Evolutionary conservation across 2,113 vertebrate species (phyloP).

Genomic region (Hypocryptadius cinnamomeus): DNA sequence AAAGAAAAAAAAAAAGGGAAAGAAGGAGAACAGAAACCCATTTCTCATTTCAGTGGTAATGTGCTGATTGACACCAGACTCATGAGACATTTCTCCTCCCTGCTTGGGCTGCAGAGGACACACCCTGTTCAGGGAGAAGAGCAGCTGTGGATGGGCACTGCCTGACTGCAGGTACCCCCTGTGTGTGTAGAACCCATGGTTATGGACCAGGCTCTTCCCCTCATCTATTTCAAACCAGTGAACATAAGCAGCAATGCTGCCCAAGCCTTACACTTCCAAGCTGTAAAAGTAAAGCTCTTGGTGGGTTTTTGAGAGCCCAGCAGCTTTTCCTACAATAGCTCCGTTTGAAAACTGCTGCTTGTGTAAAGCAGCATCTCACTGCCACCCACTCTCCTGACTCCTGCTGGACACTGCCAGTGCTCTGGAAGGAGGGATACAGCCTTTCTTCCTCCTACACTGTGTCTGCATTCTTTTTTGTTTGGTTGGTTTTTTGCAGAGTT

Average conservation of each 20-base stretch:
- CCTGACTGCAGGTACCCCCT: not conserved
- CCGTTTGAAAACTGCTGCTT: not conserved
- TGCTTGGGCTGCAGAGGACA: not conserved
- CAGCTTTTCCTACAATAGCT: not conserved
- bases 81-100: not conserved
- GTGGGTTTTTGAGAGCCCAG: not conserved
- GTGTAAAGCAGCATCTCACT: not conserved
- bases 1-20: not conserved
- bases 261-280: rapidly evolving
- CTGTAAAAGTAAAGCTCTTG: not conserved
- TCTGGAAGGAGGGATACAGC: not conserved
- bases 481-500: not conserved
- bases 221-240: not conserved
- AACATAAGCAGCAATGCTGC: not conserved
- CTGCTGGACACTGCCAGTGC: not conserved
- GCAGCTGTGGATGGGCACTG: not conserved
- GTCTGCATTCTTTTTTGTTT: not conserved
- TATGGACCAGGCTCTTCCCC: not conserved
- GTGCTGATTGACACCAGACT: not conserved
- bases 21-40: not conserved
- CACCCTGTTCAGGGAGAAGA: not conserved
- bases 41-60: not conserved
- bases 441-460: not conserved
- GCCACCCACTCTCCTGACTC: not conserved
- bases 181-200: not conserved